Conservation (phyloP, 1,140 invertebrate genomes). For the Andricus grossulariae region DNA sequence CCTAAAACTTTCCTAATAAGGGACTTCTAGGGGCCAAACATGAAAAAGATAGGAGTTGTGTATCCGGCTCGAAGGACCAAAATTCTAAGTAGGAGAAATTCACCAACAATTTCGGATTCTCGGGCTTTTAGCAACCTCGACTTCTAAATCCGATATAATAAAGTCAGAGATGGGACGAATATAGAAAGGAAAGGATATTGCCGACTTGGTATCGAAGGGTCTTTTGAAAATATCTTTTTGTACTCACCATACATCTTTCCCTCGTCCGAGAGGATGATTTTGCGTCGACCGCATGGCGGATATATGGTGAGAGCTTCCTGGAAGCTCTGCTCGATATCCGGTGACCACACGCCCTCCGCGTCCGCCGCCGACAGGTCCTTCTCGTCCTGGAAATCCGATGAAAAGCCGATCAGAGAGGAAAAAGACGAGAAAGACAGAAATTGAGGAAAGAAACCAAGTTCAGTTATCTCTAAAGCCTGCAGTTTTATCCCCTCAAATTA, state of each 20-base stretch:
- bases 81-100: too few species aligned
- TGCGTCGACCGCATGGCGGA: conserved; percentile 98
- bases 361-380: conserved; percentile 94
- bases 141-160: neutral
- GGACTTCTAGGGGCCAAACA: too few species aligned
- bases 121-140: too few species aligned
- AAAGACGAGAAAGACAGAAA: neutral
- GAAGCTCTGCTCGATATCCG: conserved; percentile 99
- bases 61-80: too few species aligned
- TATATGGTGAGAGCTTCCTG: conserved; percentile 99
- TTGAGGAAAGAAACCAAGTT: neutral
- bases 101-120: too few species aligned
- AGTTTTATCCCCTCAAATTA: too few species aligned
- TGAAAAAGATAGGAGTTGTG: too few species aligned
- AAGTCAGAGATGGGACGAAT: conserved; percentile 34
- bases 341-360: conserved; percentile 99
- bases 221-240: neutral
- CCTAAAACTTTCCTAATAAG: too few species aligned
- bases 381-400: conserved; percentile 83
- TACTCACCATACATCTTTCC: conserved; percentile 99
- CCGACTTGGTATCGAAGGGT: neutral
- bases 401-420: conserved; percentile 12
- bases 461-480: too few species aligned
- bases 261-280: conserved; percentile 99
- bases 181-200: conserved; percentile 12